phyloP scores from a whole-genome alignment of 2,888 invertebrate species.

The Deilephila porcellus region DNA sequence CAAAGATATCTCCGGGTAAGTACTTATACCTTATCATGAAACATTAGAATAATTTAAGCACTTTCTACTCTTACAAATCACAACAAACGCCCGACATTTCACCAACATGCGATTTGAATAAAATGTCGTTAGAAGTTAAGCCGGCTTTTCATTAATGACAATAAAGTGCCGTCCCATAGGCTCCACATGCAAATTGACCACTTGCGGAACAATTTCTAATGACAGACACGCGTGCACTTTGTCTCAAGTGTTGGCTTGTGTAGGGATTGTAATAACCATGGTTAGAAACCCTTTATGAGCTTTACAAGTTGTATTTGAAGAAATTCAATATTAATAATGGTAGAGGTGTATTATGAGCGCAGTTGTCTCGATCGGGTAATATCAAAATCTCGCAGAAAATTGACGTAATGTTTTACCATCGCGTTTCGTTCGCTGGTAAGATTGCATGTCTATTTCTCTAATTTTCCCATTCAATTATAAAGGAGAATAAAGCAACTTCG shows the following conservation, averaged over 20 bases:
- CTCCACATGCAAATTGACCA: conserved; percentile 25
- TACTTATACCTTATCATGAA: neutral
- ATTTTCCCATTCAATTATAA: too few relatives aligned
- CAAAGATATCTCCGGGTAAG: too few relatives aligned
- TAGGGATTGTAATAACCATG: neutral
- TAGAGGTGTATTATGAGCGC: too few relatives aligned
- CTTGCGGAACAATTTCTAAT: conserved; percentile 31
- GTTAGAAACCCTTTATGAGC: neutral
- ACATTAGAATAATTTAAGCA: neutral
- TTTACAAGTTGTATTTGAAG: too few relatives aligned
- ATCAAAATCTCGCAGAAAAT: too few relatives aligned
- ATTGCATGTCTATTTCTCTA: too few relatives aligned
- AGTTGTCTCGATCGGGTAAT: too few relatives aligned
- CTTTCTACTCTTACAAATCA: conserved; percentile 8
- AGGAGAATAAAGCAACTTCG: too few relatives aligned
- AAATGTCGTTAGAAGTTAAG: conserved; percentile 26
- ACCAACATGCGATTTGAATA: conserved; percentile 31
- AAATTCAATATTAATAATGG: too few relatives aligned
- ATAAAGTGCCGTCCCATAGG: conserved; percentile 16
- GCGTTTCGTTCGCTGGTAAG: too few relatives aligned
- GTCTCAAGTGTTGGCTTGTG: conserved; percentile 2
- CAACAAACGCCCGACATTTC: conserved; percentile 2
- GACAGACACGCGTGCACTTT: conserved; percentile 29
- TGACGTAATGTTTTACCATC: too few relatives aligned
- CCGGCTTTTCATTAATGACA: conserved; percentile 31